Conservation (phyloP, 1,140 invertebrate genomes). For the Cherax destructor region DNA sequence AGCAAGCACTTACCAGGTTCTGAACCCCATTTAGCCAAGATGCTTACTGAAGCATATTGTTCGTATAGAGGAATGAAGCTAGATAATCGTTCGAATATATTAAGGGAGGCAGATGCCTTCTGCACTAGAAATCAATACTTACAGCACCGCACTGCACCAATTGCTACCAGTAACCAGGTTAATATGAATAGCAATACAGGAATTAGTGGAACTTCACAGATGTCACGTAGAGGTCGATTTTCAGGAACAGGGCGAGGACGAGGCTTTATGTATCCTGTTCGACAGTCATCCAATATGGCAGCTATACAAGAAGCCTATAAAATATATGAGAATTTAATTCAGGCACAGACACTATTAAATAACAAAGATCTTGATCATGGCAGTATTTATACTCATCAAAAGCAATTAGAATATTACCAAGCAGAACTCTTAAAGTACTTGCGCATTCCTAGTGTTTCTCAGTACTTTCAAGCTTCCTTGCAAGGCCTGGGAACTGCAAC, state of each 20-base stretch:
- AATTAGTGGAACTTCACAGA: neutral
- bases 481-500: slow-evolving; percentile 58
- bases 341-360: slow-evolving; percentile 53
- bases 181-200: neutral
- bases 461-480: slow-evolving; percentile 66
- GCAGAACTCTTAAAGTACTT: slow-evolving; percentile 62
- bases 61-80: slow-evolving; percentile 38
- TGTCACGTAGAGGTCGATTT: slow-evolving; percentile 30
- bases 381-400: slow-evolving; percentile 37
- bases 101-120: slow-evolving; percentile 66
- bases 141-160: slow-evolving; percentile 24
- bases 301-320: slow-evolving; percentile 69
- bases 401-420: slow-evolving; percentile 58
- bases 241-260: slow-evolving; percentile 42
- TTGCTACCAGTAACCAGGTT: neutral
- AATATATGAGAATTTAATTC: slow-evolving; percentile 67
- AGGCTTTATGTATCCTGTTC: slow-evolving; percentile 16
- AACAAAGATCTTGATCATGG: slow-evolving; percentile 48
- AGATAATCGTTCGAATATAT: slow-evolving; percentile 51
- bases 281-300: neutral
- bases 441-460: slow-evolving; percentile 65
- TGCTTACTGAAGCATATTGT: slow-evolving; percentile 57
- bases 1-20: slow-evolving; percentile 62
- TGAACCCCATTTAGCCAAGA: slow-evolving; percentile 64
- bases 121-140: slow-evolving; percentile 57